Conservation (phyloP, 2,797 vertebrate genomes). For the Sparidentex hasta region DNA sequence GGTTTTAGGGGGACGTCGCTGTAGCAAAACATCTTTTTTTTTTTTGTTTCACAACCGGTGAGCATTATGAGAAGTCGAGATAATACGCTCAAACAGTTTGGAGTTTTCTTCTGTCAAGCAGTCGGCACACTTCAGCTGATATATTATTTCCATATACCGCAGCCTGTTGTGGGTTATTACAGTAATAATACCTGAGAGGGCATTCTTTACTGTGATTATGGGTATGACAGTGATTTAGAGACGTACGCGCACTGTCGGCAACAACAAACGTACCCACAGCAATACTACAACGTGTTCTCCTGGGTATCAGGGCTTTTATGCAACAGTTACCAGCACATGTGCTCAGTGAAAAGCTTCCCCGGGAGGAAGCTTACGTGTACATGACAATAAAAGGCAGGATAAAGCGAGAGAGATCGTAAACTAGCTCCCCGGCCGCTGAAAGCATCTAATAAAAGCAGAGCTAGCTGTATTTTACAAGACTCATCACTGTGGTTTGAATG, state of each 20-base stretch:
- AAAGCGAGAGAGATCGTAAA: conserved; percentile 33
- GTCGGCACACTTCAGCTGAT: conserved; percentile 31
- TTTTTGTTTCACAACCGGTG: conserved; percentile 36
- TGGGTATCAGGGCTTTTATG: conserved; percentile 52
- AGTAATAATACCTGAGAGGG: conserved; percentile 55
- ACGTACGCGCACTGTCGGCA: background rate
- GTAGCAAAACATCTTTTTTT: conserved; percentile 8
- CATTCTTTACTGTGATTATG: conserved; percentile 41
- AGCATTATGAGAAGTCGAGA: conserved; percentile 32
- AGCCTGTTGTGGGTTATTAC: conserved; percentile 42
- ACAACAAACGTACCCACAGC: conserved; percentile 35
- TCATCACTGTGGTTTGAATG: conserved; percentile 35
- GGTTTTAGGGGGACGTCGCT: background rate
- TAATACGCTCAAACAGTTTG: conserved; percentile 15
- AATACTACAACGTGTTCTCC: conserved; percentile 7
- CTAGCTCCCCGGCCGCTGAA: conserved; percentile 29
- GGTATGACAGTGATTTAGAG: conserved; percentile 52
- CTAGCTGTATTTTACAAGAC: conserved; percentile 51
- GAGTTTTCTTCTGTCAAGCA: conserved; percentile 24
- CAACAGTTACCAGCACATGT: conserved; percentile 46
- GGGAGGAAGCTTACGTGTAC: conserved; percentile 24
- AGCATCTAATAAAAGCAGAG: conserved; percentile 58
- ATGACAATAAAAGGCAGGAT: conserved; percentile 50
- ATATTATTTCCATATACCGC: conserved; percentile 44
- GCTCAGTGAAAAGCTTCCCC: conserved; percentile 42